A percentile compares a stretch with the other conserved stretches of the same genome.
Evolutionary conservation across 2,113 vertebrate genomes (phyloP).

Genomic region (Myotis yumanensis): DNA sequence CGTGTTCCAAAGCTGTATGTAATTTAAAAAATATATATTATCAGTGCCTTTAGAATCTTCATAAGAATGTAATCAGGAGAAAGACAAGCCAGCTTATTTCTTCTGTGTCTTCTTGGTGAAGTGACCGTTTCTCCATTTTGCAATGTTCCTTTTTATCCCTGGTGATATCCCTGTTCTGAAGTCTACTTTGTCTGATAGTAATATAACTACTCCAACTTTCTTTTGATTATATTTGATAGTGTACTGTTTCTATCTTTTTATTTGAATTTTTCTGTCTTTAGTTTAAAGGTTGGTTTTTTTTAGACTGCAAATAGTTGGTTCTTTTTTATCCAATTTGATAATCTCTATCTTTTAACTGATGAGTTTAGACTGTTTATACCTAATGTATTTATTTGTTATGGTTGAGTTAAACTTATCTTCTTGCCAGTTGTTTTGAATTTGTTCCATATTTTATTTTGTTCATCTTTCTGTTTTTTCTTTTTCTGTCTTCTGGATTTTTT

Average conservation of each 20-base stretch:
- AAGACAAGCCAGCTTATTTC: background rate
- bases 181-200: background rate
- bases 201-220: background rate
- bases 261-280: background rate
- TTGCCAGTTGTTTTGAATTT: background rate
- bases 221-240: background rate
- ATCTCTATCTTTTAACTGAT: conserved; percentile 12
- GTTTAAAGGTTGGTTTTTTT: conserved; percentile 44
- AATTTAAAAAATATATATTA: background rate
- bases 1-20: background rate
- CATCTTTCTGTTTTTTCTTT: background rate
- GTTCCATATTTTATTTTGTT: background rate
- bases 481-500: background rate
- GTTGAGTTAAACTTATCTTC: background rate
- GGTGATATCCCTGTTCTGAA: conserved; percentile 1
- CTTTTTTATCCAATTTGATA: conserved; percentile 7
- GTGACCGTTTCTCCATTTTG: background rate
- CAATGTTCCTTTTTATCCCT: background rate
- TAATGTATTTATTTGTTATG: background rate
- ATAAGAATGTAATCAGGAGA: background rate
- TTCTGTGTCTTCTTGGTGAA: background rate
- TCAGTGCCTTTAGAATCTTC: background rate
- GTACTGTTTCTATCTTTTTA: background rate
- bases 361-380: conserved; percentile 1
- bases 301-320: background rate